phyloP scores from a whole-genome alignment of 2,888 invertebrate genomes.

The Nycteola revayana region DNA sequence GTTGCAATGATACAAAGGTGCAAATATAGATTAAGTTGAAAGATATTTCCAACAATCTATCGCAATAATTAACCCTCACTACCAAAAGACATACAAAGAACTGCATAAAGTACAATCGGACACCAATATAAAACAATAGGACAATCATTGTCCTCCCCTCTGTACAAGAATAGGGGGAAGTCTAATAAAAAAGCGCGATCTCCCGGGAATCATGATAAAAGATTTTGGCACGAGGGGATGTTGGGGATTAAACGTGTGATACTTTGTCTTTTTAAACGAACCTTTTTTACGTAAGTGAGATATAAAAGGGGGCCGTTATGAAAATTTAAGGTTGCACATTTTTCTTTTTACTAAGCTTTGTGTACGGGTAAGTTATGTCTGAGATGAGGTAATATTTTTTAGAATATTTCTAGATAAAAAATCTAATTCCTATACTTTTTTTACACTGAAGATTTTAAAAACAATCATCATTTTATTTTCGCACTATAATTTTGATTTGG shows the following conservation, averaged over 20 bases:
- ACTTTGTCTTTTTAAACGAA: conserved; percentile 73
- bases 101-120: conserved; percentile 26
- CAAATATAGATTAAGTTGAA: too few relatives aligned
- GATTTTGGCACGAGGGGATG: conserved; percentile 66
- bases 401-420: not conserved
- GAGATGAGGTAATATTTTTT: conserved; percentile 4
- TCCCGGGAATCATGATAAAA: conserved; percentile 65
- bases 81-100: conserved; percentile 12
- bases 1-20: too few relatives aligned
- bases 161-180: conserved; percentile 26
- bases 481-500: too few relatives aligned
- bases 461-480: too few relatives aligned
- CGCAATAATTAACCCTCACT: conserved; percentile 8
- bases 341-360: conserved; percentile 14
- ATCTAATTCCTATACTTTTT: too few relatives aligned
- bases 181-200: conserved; percentile 64
- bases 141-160: conserved; percentile 61
- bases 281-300: conserved; percentile 43
- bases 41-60: too few relatives aligned
- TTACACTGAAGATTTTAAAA: too few relatives aligned
- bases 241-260: conserved; percentile 58
- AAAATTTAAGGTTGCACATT: conserved; percentile 28
- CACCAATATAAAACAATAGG: conserved; percentile 65
- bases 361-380: conserved; percentile 8
- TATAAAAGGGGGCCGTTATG: conserved; percentile 32